phyloP scores from a whole-genome alignment of 2,113 vertebrate genomes.

The Morphnarchus princeps region DNA sequence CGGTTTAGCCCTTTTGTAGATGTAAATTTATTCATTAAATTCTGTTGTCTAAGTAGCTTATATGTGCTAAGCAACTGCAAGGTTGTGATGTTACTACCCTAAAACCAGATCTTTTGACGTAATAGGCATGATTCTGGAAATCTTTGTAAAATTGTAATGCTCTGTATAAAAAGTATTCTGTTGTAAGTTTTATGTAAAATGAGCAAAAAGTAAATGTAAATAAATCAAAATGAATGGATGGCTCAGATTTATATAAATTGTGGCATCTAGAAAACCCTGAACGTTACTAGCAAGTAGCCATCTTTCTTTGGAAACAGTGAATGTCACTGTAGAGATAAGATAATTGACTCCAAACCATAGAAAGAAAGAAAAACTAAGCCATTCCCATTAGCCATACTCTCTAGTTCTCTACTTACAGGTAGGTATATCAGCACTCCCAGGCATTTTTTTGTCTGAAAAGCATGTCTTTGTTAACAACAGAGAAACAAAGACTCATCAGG shows the following conservation, averaged over 20 bases:
- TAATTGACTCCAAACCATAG: neutral
- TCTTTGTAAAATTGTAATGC: neutral
- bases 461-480: neutral
- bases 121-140: neutral
- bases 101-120: neutral
- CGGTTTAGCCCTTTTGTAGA: neutral
- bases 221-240: neutral
- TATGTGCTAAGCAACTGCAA: neutral
- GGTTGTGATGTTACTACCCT: neutral
- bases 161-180: neutral
- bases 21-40: neutral
- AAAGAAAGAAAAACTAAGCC: neutral
- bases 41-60: neutral
- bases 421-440: neutral
- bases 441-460: neutral
- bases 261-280: neutral
- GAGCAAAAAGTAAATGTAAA: neutral
- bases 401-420: neutral
- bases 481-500: neutral
- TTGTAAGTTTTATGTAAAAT: neutral
- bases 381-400: neutral
- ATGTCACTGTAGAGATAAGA: neutral
- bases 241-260: neutral
- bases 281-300: neutral
- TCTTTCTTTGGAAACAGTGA: neutral